Conservation (phyloP, 2,888 invertebrate species). For the Panorpa germanica region DNA sequence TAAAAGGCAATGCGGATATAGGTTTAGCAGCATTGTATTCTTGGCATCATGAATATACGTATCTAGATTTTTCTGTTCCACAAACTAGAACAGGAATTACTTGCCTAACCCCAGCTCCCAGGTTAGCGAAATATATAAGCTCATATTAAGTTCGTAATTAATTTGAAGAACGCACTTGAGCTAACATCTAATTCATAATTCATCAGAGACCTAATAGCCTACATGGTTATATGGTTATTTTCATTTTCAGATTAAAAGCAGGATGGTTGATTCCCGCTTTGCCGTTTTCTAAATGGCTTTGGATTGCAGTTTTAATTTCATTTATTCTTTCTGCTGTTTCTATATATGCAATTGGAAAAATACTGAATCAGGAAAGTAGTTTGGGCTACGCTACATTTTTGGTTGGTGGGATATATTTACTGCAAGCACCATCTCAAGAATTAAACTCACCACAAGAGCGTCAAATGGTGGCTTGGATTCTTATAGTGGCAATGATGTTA, state of each 20-base stretch:
- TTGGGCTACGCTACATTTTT: not conserved
- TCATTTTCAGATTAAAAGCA: constrained; percentile 26
- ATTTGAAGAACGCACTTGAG: too few relatives aligned
- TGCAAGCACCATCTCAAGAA: constrained; percentile 23
- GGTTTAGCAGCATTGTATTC: constrained; percentile 21
- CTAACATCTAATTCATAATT: too few relatives aligned
- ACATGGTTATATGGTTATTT: constrained; percentile 8
- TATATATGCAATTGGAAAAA: too few relatives aligned
- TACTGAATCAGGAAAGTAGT: too few relatives aligned
- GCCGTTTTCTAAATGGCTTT: constrained; percentile 35
- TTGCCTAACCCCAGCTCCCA: constrained; percentile 45
- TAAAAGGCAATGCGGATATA: constrained; percentile 36
- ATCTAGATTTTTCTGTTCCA: constrained; percentile 39
- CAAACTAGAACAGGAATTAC: constrained; percentile 43
- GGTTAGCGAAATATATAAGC: constrained; percentile 19
- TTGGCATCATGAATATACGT: constrained; percentile 33
- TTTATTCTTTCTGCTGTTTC: too few relatives aligned
- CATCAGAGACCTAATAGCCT: too few relatives aligned
- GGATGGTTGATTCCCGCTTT: constrained; percentile 41
- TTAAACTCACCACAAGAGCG: constrained; percentile 29
- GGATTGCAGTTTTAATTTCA: constrained; percentile 34
- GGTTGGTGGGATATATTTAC: constrained; percentile 7
- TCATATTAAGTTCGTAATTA: constrained; percentile 1
- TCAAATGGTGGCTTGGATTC: too few relatives aligned
- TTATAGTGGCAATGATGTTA: too few relatives aligned